phyloP scores from a whole-genome alignment of 2,797 vertebrate genomes.

The Lagorchestes hirsutus region DNA sequence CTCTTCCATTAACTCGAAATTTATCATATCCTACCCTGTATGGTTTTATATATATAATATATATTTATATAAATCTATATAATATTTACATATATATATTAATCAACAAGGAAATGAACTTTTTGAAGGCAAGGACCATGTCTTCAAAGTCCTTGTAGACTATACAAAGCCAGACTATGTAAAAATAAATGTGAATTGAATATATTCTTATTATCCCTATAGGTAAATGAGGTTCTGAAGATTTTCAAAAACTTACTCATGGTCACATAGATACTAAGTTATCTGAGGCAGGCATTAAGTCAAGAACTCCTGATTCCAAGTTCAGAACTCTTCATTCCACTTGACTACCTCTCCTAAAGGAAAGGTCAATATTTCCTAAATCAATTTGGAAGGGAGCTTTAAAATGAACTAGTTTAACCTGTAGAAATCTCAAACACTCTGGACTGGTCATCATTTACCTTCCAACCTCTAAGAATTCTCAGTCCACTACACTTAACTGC shows the following conservation, averaged over 20 bases:
- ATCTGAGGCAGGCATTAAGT: background rate
- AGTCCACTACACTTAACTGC: background rate
- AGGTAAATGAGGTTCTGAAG: background rate
- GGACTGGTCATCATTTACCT: background rate
- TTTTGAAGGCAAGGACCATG: background rate
- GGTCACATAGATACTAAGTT: background rate
- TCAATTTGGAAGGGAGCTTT: background rate
- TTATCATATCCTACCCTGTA: background rate
- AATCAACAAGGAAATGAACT: conserved; percentile 22
- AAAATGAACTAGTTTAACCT: background rate
- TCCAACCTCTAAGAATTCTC: background rate
- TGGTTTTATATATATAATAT: background rate
- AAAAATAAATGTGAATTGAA: background rate
- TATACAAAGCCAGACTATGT: background rate
- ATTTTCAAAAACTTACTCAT: background rate
- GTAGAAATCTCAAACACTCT: background rate
- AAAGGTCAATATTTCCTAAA: background rate
- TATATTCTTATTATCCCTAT: background rate
- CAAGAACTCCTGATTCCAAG: background rate
- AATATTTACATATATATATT: background rate
- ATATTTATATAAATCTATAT: too few relatives aligned
- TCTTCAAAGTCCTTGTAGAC: background rate
- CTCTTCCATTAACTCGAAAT: background rate
- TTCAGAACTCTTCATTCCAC: background rate
- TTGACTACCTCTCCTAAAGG: background rate